Conservation (phyloP, 2,113 vertebrate species). For the Acanthochromis polyacanthus region DNA sequence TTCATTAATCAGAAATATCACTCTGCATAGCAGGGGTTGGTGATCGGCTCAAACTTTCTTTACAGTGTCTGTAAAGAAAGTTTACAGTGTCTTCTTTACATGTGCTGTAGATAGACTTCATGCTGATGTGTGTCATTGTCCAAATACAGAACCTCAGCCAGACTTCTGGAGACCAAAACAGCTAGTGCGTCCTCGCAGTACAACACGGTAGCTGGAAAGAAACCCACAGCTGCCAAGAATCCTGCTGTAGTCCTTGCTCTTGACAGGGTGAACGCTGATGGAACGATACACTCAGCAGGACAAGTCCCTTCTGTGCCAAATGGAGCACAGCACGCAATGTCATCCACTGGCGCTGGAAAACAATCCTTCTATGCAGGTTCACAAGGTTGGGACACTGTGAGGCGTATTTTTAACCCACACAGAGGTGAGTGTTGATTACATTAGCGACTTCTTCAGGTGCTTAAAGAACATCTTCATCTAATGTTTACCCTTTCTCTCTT, state of each 20-base stretch:
- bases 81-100: no score
- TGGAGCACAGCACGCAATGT: constrained; percentile 72
- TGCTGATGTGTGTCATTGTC: constrained; percentile 17
- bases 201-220: constrained; percentile 69
- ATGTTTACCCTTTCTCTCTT: constrained; percentile 14
- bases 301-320: constrained; percentile 71
- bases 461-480: background rate
- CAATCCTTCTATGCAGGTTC: constrained; percentile 64
- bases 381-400: constrained; percentile 83
- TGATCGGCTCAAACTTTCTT: background rate
- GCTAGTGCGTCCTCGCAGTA: constrained; percentile 58
- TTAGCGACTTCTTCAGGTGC: background rate
- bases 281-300: constrained; percentile 66
- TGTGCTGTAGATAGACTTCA: background rate
- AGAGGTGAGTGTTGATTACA: constrained; percentile 72
- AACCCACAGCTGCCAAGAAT: constrained; percentile 74
- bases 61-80: no score
- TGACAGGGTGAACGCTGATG: constrained; percentile 79
- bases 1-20: constrained; percentile 6
- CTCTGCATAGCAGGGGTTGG: background rate
- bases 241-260: constrained; percentile 78
- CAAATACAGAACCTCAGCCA: constrained; percentile 83
- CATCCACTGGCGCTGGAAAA: constrained; percentile 63
- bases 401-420: constrained; percentile 79
- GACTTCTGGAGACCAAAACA: constrained; percentile 82